These are phyloP conservation scores for Girardia tigrina DNA, from an alignment of 2,888 invertebrate genomes.

Conservation along the genomic window DNA sequence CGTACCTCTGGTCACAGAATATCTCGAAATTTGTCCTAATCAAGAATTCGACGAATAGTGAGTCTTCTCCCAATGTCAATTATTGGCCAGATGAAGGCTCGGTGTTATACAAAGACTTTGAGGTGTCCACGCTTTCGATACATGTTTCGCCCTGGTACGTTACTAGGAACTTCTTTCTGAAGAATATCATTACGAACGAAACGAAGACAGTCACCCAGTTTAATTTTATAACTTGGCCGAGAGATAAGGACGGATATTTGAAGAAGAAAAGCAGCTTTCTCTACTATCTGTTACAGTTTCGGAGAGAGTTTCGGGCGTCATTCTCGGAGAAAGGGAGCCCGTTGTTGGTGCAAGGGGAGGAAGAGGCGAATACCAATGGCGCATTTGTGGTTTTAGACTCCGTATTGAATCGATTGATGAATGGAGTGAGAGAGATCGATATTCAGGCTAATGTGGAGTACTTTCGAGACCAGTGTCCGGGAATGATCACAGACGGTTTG, in stretches of 20 bases:
- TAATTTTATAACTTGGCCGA: background rate
- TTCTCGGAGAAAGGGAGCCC: background rate
- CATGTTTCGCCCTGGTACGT: background rate
- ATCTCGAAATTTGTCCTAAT: background rate
- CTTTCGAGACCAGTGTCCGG: background rate
- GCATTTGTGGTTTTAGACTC: background rate
- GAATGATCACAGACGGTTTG: background rate
- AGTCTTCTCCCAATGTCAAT: background rate
- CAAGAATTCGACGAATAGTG: background rate
- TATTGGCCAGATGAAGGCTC: slow-evolving; percentile 12
- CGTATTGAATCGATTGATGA: background rate
- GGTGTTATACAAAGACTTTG: background rate
- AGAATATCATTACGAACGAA: background rate
- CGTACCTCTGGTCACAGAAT: background rate
- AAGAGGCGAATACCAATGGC: background rate
- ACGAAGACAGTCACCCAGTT: slow-evolving; percentile 1
- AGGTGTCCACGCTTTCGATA: background rate
- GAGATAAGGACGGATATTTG: background rate
- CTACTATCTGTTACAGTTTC: background rate
- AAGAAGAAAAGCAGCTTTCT: slow-evolving; percentile 12
- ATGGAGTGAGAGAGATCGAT: background rate
- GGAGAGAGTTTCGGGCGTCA: slow-evolving; percentile 6
- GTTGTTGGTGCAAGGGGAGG: slow-evolving; percentile 8
- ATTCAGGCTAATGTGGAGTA: slow-evolving; percentile 16
- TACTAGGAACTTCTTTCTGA: background rate